These are phyloP conservation scores for Hedychridium roseum DNA, from an alignment of 2,888 invertebrate genomes.

Conservation along the genomic window DNA sequence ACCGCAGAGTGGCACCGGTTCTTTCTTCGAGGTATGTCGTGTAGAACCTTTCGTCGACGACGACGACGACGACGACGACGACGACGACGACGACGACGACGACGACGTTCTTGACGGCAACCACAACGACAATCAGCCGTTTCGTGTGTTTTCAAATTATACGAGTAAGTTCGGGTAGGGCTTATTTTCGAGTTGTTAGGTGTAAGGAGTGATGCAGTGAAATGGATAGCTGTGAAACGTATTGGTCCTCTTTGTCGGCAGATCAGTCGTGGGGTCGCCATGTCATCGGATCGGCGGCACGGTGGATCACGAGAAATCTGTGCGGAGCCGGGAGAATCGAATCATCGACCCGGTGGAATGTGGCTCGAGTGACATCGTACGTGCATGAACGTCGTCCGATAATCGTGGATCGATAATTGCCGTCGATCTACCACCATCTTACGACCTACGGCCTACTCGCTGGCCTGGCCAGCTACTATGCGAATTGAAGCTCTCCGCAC, in stretches of 20 bases:
- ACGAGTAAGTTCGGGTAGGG: too few relatives aligned
- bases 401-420: slow-evolving; percentile 48
- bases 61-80: too few relatives aligned
- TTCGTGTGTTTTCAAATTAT: too few relatives aligned
- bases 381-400: slow-evolving; percentile 32
- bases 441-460: slow-evolving; percentile 66
- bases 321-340: slow-evolving; percentile 49
- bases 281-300: slow-evolving; percentile 51
- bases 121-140: too few relatives aligned
- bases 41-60: too few relatives aligned
- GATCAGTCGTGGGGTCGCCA: slow-evolving; percentile 48
- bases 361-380: slow-evolving; percentile 27
- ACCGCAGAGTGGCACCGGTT: too few relatives aligned
- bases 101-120: too few relatives aligned
- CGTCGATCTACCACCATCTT: slow-evolving; percentile 52
- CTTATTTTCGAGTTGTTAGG: too few relatives aligned
- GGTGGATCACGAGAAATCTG: slow-evolving; percentile 49
- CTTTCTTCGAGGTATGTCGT: too few relatives aligned
- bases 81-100: too few relatives aligned
- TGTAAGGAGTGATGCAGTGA: too few relatives aligned
- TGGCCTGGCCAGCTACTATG: slow-evolving; percentile 77
- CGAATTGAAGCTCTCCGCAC: slow-evolving; percentile 79
- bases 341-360: slow-evolving; percentile 29
- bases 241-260: slow-evolving; percentile 30
- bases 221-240: too few relatives aligned